Evolutionary conservation across 2,888 invertebrate species (phyloP), one percentile per base, ranked within the genome.

Genomic region (Morinoia aosen): DNA sequence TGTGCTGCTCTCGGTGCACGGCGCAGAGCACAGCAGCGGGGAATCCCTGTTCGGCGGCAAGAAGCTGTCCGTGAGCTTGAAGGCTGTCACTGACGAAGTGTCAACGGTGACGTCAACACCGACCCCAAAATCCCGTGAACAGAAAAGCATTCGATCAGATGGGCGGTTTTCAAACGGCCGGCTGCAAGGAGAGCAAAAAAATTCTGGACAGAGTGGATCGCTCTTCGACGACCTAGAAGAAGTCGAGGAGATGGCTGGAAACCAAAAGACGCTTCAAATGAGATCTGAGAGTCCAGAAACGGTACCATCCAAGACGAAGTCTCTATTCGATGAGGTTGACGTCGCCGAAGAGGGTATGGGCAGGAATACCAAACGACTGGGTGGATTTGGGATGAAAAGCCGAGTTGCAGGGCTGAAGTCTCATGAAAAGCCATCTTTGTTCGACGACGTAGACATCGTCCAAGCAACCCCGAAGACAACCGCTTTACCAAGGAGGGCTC

Each of bases 31-130:
- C 12, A 7, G 33, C 40, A 58, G 58, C 14, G 58, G 7, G 88
- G 91, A 64, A n/a, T 61, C 64, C 95, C 95, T 64, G 12, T 94
- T 96, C 88, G 96, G 96, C 0, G 96, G 96, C 94, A 93, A 88
- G n/a, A 96, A 96, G 95, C 95, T 95, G 91, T 96, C 96, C 58
- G 95, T 95, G 39, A 96, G 96, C 48, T 39, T 95, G 39, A 96
- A 95, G 94, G 96, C 95, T 19, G 64, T 95, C 57, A 88, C 91
- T 76, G 76, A 58, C 4, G 58, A 91, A 19, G 96, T n/a, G 12
- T 93, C 93, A 16, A 57, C 8, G 33, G 33, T 33, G 16, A 57
- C 33, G n/a, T 12, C 14, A 5, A 0, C 7, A 19, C 40, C 56
- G 25, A 11, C 58, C 10, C 33, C 33, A 48, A 56, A 93, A 57